Percentiles rank a stretch among this genome's conserved stretches.
Conservation (phyloP, 2,888 invertebrate species). For the Ichneumoninae sp. region DNA sequence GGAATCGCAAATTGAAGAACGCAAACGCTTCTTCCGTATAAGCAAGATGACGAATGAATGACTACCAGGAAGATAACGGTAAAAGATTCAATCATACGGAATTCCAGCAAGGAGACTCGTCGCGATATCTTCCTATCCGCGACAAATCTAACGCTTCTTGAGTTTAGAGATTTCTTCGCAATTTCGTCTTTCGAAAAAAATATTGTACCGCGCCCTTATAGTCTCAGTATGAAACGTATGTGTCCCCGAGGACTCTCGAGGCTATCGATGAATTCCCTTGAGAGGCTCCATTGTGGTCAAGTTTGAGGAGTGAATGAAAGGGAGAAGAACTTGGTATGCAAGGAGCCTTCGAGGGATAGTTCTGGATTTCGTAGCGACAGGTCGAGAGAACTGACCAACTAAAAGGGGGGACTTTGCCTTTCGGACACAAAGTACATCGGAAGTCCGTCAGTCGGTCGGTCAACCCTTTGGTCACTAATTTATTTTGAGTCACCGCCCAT, state of each 20-base stretch:
- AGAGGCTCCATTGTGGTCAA: conserved; percentile 32
- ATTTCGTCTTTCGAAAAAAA: conserved; percentile 13
- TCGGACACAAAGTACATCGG: conserved; percentile 17
- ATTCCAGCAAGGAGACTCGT: conserved; percentile 42
- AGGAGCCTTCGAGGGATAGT: conserved; percentile 9
- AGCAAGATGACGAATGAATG: conserved; percentile 60
- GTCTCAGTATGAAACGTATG: background rate
- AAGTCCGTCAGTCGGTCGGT: conserved; percentile 33
- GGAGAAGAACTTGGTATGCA: background rate
- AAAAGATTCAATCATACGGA: conserved; percentile 59
- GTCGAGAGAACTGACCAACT: conserved; percentile 38
- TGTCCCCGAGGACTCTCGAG: background rate
- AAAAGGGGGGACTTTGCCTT: conserved; percentile 9
- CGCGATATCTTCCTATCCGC: conserved; percentile 26
- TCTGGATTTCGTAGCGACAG: conserved; percentile 30
- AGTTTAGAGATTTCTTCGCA: background rate
- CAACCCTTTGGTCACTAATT: conserved; percentile 51
- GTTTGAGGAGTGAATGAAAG: conserved; percentile 38
- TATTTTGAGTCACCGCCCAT: conserved; percentile 40
- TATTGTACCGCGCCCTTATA: background rate
- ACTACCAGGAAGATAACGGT: conserved; percentile 64
- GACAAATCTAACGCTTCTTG: background rate
- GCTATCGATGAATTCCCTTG: conserved; percentile 12
- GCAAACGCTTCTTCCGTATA: conserved; percentile 37
- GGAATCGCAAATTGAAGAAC: conserved; percentile 15